These are phyloP conservation scores for Lipophrys pholis DNA, from an alignment of 2,113 vertebrate species.

Conservation along the genomic window DNA sequence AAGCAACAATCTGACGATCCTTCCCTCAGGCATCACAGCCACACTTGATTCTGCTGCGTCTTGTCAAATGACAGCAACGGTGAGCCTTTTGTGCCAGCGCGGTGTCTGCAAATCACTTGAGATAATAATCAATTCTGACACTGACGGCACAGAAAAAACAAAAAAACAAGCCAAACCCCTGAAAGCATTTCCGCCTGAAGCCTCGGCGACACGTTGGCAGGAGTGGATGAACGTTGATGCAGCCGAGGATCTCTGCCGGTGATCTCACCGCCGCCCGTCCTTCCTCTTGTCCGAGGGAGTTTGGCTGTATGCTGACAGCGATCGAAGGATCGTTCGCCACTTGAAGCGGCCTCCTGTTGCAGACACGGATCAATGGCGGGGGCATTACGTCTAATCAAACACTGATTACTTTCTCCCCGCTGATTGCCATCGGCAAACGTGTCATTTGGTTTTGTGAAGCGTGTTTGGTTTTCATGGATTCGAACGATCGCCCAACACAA, in stretches of 20 bases:
- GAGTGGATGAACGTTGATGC: conserved; percentile 30
- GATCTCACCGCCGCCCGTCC: conserved; percentile 52
- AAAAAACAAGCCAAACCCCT: not conserved
- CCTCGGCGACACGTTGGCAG: conserved; percentile 35
- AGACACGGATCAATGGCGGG: conserved; percentile 65
- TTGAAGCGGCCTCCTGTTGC: conserved; percentile 52
- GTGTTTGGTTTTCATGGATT: conserved; percentile 60
- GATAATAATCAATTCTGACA: conserved; percentile 47
- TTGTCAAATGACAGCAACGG: conserved; percentile 26
- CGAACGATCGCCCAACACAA: conserved; percentile 44
- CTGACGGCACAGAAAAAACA: not conserved
- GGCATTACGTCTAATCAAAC: conserved; percentile 68
- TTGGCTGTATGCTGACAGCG: conserved; percentile 39
- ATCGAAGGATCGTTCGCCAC: conserved; percentile 66
- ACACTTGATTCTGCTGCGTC: conserved; percentile 17
- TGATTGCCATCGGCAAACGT: conserved; percentile 63
- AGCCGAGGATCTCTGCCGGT: conserved; percentile 38
- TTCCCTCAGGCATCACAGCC: conserved; percentile 2
- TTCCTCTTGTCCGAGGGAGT: conserved; percentile 41
- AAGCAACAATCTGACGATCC: not conserved
- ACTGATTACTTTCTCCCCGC: conserved; percentile 71
- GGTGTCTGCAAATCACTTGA: conserved; percentile 14
- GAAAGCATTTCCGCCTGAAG: conserved; percentile 27
- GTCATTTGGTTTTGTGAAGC: conserved; percentile 62
- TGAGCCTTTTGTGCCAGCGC: conserved; percentile 19